These are phyloP conservation scores for Hippoglossus stenolepis DNA, from an alignment of 2,113 vertebrate species.

Conservation along the genomic window DNA sequence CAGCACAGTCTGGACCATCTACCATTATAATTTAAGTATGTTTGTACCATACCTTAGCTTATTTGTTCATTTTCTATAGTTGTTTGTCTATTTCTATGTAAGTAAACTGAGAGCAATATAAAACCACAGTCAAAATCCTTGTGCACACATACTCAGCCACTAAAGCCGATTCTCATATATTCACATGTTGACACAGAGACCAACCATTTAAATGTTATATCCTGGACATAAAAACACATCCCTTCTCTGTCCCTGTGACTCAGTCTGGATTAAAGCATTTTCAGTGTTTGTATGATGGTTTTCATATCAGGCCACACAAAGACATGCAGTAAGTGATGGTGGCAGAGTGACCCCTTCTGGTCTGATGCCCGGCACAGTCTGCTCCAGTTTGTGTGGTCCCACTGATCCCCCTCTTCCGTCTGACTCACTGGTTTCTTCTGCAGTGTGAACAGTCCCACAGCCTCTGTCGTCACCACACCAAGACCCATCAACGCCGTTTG, in stretches of 20 bases:
- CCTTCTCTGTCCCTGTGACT: constrained; percentile 4
- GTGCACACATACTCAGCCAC: too few relatives aligned
- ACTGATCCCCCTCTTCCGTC: constrained; percentile 11
- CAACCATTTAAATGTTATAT: not conserved
- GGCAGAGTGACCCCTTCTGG: constrained; percentile 82
- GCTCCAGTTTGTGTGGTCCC: constrained; percentile 16
- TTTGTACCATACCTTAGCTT: too few relatives aligned
- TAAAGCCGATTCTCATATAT: constrained; percentile 11
- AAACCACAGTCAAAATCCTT: too few relatives aligned
- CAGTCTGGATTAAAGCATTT: not conserved
- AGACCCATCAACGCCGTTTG: not conserved
- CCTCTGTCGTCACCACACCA: not conserved
- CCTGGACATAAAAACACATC: not conserved
- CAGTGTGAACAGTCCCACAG: not conserved
- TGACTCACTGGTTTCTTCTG: constrained; percentile 14
- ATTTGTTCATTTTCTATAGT: too few relatives aligned
- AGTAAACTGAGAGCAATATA: too few relatives aligned
- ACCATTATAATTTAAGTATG: too few relatives aligned
- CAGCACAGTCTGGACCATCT: too few relatives aligned
- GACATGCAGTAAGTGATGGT: constrained; percentile 48
- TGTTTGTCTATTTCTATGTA: too few relatives aligned
- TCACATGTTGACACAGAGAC: not conserved
- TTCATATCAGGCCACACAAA: constrained; percentile 27
- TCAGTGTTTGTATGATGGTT: not conserved
- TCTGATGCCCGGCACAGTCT: constrained; percentile 53